Conservation (phyloP, 35 echinoderm and acorn worm genomes). For the Nesometra sesokonis region DNA sequence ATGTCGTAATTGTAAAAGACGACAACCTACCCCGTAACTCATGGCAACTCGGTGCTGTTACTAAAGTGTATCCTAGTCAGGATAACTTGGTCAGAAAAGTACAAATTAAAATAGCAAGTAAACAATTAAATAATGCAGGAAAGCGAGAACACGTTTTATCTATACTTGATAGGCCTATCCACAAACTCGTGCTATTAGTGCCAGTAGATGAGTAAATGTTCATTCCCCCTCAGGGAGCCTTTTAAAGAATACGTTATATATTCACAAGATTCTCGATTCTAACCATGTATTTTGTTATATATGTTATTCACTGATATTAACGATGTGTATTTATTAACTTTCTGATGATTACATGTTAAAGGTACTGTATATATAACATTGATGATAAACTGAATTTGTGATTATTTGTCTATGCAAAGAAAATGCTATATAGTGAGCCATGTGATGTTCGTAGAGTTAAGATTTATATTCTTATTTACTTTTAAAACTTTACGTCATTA, state of each 20-base stretch:
- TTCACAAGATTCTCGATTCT: too few species aligned
- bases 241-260: too few species aligned
- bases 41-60: slow-evolving; percentile 18
- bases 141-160: background rate
- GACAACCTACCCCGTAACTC: slow-evolving; percentile 13
- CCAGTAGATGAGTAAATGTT: slow-evolving; percentile 8
- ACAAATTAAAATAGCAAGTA: background rate
- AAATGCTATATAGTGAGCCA: too few species aligned
- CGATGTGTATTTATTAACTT: background rate
- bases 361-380: too few species aligned
- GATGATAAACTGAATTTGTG: too few species aligned
- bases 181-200: slow-evolving; percentile 7
- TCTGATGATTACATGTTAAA: too few species aligned
- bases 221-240: background rate
- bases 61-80: slow-evolving; percentile 4
- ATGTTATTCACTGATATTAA: too few species aligned
- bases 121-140: slow-evolving; percentile 9
- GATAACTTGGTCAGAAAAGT: slow-evolving; percentile 27
- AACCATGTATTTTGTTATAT: too few species aligned
- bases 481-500: too few species aligned
- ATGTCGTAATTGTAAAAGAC: slow-evolving; percentile 33
- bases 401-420: too few species aligned
- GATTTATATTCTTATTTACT: too few species aligned
- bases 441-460: too few species aligned
- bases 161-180: slow-evolving; percentile 15